Evolutionary conservation across 2,113 vertebrate species (phyloP).

Genomic region (Poicephalus gulielmi): DNA sequence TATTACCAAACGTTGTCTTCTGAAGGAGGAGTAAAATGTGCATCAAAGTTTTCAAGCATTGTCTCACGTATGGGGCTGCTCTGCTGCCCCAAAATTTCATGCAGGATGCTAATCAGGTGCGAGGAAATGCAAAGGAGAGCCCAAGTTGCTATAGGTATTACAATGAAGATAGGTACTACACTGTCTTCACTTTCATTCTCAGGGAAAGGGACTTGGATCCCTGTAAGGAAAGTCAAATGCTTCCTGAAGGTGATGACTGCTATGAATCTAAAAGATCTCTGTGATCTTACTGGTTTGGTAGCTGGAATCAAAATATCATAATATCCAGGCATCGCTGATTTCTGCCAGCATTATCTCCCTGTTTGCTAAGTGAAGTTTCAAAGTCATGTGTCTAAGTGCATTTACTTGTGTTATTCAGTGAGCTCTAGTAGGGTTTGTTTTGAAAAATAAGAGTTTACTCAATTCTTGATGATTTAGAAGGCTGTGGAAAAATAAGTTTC

Average conservation of each 20-base stretch:
- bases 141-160: not conserved
- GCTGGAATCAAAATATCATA: not conserved
- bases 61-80: fast-evolving
- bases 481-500: not conserved
- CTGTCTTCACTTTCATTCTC: not conserved
- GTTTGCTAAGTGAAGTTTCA: not conserved
- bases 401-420: not conserved
- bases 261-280: not conserved
- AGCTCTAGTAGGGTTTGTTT: not conserved
- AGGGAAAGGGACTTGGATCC: not conserved
- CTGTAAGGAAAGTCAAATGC: not conserved
- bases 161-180: not conserved
- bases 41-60: not conserved
- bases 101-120: not conserved
- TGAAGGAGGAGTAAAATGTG: not conserved
- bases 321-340: not conserved
- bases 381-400: not conserved
- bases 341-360: not conserved
- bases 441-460: not conserved
- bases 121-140: not conserved
- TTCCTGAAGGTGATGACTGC: not conserved
- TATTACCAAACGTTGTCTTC: not conserved
- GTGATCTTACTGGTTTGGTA: not conserved
- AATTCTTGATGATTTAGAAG: not conserved
- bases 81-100: not conserved